A percentile compares a stretch with the other conserved stretches of the same genome.
Conservation (phyloP, 2,113 vertebrate species). For the Stegostoma tigrinum region DNA sequence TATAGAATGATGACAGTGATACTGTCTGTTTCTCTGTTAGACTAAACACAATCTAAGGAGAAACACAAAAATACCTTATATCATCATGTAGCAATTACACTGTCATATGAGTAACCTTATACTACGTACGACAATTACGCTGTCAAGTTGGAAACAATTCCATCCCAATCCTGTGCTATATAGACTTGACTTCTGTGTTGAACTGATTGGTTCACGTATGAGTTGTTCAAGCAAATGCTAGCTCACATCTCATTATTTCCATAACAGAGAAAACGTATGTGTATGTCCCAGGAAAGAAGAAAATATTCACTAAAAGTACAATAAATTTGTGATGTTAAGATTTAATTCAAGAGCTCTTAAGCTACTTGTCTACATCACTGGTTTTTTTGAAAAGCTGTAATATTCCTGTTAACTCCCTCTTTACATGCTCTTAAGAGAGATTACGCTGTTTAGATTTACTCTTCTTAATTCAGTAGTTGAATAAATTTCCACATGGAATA, state of each 20-base stretch:
- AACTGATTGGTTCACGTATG: neutral
- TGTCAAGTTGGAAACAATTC: conserved; percentile 3
- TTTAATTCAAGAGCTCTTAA: neutral
- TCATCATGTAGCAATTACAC: neutral
- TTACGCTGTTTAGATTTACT: neutral
- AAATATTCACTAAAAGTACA: neutral
- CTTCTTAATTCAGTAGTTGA: neutral
- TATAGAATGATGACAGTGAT: neutral
- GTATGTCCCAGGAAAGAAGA: neutral
- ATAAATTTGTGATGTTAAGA: neutral
- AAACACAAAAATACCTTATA: neutral
- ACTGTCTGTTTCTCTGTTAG: neutral
- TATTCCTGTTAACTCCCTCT: neutral
- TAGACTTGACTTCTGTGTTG: conserved; percentile 25
- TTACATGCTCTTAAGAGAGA: neutral
- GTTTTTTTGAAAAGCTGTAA: neutral
- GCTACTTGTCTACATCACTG: neutral
- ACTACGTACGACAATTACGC: neutral
- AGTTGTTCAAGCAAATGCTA: neutral
- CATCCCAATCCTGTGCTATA: neutral
- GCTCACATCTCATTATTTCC: neutral
- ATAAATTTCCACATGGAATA: neutral
- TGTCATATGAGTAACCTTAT: neutral
- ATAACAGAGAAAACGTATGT: neutral
- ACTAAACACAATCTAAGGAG: neutral